Evolutionary conservation across 2,888 invertebrate genomes (phyloP), one percentile per base, ranked within the genome.

Genomic region (Drosophila affinis): DNA sequence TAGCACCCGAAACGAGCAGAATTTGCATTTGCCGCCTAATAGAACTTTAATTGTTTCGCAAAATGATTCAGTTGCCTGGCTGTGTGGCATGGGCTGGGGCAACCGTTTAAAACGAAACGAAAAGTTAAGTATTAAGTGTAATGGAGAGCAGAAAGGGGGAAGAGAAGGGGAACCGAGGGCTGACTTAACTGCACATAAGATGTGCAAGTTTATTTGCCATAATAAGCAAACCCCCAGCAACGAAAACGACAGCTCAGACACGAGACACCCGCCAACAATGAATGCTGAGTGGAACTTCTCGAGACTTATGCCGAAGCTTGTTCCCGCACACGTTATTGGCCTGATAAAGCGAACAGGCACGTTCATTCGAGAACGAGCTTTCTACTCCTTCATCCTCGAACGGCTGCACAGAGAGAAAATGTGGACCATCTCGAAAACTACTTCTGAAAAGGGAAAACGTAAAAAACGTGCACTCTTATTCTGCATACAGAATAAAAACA

Each of bases 11-110:
- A 77, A 68, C 68, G 57, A 68, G 47, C 55, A 61, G 62, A 65
- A 83, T 82, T 83, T 78, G 83, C 83, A 86, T 84, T 84, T 83
- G 80, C 71, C 84, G 86, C 80, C 83, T 82, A 88, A 83, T 88
- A 83, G 68, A 88, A 84, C 80, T 88, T 88, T 88, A 84, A 84
- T 88, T 84, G 87, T 78, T 86, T 77, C 60, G 75, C 71, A 62
- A 62, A 74, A 74, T 69, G 75, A 69, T 74, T 75, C 57, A 49
- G 54, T 47, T 62, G 46, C 34, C 34, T 47, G 49, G 18, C 34
- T 34, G 34, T 34, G 34, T 34, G 12, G 12, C 34, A 29, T 46
- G 53, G 53, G 32, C 12, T n/a, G 18, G 45, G 48, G 9, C 34
- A 61, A 27, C 55, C 54, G 75, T 45, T 74, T 74, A 69, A 75